A percentile compares a stretch with the other conserved stretches of the same genome.
These are phyloP conservation scores for Callyntrura sp. DNA, from an alignment of 2,888 invertebrate species.

Conservation along the genomic window DNA sequence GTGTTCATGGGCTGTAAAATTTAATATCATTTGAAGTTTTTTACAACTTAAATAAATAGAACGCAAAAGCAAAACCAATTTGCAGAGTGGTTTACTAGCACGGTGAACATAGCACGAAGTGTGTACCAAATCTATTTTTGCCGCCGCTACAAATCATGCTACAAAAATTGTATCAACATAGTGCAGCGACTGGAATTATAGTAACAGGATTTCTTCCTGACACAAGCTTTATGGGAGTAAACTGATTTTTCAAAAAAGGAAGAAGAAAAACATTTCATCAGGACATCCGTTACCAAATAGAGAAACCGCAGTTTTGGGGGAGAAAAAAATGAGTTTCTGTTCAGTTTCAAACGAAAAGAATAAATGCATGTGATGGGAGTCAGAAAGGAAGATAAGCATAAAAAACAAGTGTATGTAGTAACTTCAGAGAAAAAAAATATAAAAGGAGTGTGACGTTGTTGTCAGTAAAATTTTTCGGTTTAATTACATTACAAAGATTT, in stretches of 20 bases:
- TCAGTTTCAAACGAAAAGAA: slow-evolving; percentile 14
- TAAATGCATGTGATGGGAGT: slow-evolving; percentile 1
- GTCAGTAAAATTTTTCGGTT: too few species aligned
- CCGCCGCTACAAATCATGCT: too few species aligned
- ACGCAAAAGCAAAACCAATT: slow-evolving; percentile 58
- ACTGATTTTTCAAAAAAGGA: slow-evolving; percentile 42
- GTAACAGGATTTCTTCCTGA: too few species aligned
- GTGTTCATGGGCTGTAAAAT: slow-evolving; percentile 69
- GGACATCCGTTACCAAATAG: slow-evolving; percentile 51
- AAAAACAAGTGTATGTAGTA: slow-evolving; percentile 43
- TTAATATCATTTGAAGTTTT: slow-evolving; percentile 68
- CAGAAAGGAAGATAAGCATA: slow-evolving; percentile 15
- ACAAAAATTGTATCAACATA: too few species aligned
- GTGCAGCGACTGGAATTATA: too few species aligned
- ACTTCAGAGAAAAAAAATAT: too few species aligned
- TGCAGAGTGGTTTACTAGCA: slow-evolving; percentile 47
- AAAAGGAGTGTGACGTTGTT: too few species aligned
- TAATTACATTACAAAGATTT: too few species aligned
- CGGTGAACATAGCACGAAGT: slow-evolving; percentile 22
- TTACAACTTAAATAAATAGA: slow-evolving; percentile 62
- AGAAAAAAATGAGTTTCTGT: slow-evolving; percentile 1
- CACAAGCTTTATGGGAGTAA: too few species aligned
- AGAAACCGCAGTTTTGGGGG: slow-evolving; percentile 45
- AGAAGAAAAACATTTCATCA: slow-evolving; percentile 33
- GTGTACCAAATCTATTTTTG: too few species aligned